phyloP scores from a whole-genome alignment of 2,888 invertebrate species.

The Silvanus unidentatus region DNA sequence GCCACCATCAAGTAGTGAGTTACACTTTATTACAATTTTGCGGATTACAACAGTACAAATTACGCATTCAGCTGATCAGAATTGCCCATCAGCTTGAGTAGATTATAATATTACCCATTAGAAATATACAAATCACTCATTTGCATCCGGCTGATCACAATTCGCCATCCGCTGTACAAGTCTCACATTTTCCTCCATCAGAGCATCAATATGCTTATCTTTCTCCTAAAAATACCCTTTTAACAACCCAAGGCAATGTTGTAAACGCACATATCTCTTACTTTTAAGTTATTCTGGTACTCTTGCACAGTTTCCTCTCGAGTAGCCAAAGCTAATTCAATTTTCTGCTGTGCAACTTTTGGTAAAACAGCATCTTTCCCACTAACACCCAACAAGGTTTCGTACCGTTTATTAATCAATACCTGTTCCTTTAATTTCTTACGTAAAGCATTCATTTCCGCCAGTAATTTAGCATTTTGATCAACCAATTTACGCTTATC shows the following conservation, averaged over 20 bases:
- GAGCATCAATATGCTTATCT: slow-evolving; percentile 48
- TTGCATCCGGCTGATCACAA: too few relatives aligned
- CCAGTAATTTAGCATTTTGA: slow-evolving; percentile 71
- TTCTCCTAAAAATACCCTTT: slow-evolving; percentile 35
- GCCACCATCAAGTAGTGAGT: too few relatives aligned
- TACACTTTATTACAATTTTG: too few relatives aligned
- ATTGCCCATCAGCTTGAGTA: too few relatives aligned
- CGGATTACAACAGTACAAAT: too few relatives aligned
- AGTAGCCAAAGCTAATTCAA: slow-evolving; percentile 57
- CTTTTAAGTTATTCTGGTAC: too few relatives aligned
- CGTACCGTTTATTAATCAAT: slow-evolving; percentile 64
- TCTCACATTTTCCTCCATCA: slow-evolving; percentile 43
- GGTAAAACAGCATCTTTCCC: slow-evolving; percentile 52
- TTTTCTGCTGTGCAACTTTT: slow-evolving; percentile 56
- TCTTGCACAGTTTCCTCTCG: slow-evolving; percentile 55
- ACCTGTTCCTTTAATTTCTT: slow-evolving; percentile 62
- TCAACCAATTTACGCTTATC: slow-evolving; percentile 47
- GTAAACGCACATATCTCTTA: too few relatives aligned
- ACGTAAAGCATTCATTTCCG: slow-evolving; percentile 71
- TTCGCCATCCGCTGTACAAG: slow-evolving; percentile 12
- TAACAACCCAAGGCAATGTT: neutral
- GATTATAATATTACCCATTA: too few relatives aligned
- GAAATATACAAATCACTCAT: too few relatives aligned
- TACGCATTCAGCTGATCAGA: too few relatives aligned
- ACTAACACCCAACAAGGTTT: slow-evolving; percentile 61